A percentile compares a stretch with the other conserved stretches of the same genome.
Evolutionary conservation across 2,113 vertebrate genomes (phyloP).

Genomic region (Indri indri): DNA sequence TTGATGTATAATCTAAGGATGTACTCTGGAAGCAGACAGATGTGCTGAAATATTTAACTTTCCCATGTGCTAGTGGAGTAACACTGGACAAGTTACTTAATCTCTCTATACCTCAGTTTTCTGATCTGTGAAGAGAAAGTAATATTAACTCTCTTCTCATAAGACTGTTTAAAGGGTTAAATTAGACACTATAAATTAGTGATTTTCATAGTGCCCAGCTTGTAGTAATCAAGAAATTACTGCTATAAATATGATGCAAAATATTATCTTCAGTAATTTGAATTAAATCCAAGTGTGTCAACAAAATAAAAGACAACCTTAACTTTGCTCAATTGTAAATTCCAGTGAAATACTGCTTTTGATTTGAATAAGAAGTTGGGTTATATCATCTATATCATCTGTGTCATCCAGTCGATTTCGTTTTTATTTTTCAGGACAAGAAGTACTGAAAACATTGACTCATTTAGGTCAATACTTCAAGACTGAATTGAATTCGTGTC

Average conservation of each 20-base stretch:
- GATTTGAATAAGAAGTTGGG: background rate
- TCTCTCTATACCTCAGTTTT: background rate
- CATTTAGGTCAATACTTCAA: background rate
- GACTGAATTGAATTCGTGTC: background rate
- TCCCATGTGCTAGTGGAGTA: background rate
- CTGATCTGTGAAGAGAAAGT: background rate
- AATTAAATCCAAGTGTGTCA: background rate
- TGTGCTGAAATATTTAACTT: background rate
- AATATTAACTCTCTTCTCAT: background rate
- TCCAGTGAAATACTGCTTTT: background rate
- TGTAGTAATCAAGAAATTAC: background rate
- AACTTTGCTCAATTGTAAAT: background rate
- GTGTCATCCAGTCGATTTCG: background rate
- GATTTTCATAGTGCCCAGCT: background rate
- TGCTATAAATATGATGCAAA: background rate
- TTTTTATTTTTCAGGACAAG: background rate
- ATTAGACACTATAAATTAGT: background rate
- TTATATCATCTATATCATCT: background rate
- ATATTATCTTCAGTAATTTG: background rate
- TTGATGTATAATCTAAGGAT: slow-evolving; percentile 3
- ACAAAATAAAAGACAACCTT: background rate
- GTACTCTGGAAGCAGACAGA: background rate
- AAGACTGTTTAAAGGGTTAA: background rate
- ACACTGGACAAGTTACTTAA: background rate
- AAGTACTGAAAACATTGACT: background rate